These are phyloP conservation scores for Oncorhynchus mykiss DNA, from an alignment of 2,113 vertebrate species.

Conservation along the genomic window DNA sequence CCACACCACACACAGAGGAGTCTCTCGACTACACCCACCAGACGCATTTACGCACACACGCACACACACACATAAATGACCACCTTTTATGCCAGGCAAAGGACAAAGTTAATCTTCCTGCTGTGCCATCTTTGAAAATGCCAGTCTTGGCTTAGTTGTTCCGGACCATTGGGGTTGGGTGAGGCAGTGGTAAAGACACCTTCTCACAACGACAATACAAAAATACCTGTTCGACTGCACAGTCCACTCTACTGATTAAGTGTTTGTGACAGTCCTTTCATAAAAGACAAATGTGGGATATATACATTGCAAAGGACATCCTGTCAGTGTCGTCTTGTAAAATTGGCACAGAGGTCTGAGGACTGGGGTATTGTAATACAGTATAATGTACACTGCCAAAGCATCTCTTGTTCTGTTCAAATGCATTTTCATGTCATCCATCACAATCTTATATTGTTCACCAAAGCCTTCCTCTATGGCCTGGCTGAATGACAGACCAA, in stretches of 20 bases:
- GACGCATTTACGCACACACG: conserved; percentile 26
- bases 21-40: conserved; percentile 63
- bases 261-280: conserved; percentile 2
- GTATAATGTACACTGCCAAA: neutral
- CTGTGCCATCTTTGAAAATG: conserved; percentile 53
- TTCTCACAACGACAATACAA: neutral
- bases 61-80: conserved; percentile 31
- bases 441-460: conserved; percentile 51
- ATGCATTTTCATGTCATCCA: conserved; percentile 39
- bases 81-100: conserved; percentile 33
- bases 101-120: conserved; percentile 58
- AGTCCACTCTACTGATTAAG: conserved; percentile 2
- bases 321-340: conserved; percentile 30
- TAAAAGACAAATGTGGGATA: conserved; percentile 34
- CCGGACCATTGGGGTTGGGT: conserved; percentile 49
- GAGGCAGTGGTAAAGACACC: conserved; percentile 31
- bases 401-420: neutral
- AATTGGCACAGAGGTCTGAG: conserved; percentile 23
- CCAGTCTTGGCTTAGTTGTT: conserved; percentile 49
- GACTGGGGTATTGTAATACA: conserved; percentile 9
- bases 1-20: conserved; percentile 59
- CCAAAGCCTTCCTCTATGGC: conserved; percentile 44
- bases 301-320: conserved; percentile 27
- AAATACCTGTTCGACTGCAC: conserved; percentile 8
- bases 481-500: conserved; percentile 62